A percentile compares a stretch with the other conserved stretches of the same genome.
Conservation (phyloP, 1,140 invertebrate species). For the Drosophila cardini region DNA sequence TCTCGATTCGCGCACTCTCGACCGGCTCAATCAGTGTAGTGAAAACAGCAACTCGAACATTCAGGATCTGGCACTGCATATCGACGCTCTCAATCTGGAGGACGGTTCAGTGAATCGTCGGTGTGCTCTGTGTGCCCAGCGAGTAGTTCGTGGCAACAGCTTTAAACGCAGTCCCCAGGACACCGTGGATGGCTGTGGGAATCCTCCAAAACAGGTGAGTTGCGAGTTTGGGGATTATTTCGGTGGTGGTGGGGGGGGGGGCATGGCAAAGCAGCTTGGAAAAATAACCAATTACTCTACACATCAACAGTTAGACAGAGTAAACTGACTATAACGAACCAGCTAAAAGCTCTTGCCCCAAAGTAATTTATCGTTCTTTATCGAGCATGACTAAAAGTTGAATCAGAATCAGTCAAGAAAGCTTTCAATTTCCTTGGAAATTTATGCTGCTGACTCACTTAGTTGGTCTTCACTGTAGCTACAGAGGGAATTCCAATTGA, state of each 20-base stretch:
- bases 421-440: neutral
- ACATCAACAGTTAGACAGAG: neutral
- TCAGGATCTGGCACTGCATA: constrained; percentile 61
- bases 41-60: constrained; percentile 78
- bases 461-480: neutral
- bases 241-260: too few species aligned
- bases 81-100: constrained; percentile 75
- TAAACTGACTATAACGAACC: too few species aligned
- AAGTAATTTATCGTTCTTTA: too few species aligned
- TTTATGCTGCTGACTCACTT: neutral
- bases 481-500: neutral
- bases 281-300: too few species aligned
- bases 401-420: neutral
- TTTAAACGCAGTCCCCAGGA: constrained; percentile 57
- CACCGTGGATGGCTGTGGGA: constrained; percentile 63
- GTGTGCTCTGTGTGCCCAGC: constrained; percentile 43
- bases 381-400: neutral
- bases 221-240: too few species aligned
- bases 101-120: constrained; percentile 51
- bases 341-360: too few species aligned
- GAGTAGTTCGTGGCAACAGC: constrained; percentile 47
- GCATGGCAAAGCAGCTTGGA: too few species aligned
- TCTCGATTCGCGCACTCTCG: constrained; percentile 76
- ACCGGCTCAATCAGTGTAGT: constrained; percentile 69
- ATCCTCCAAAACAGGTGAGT: constrained; percentile 67